Percentiles rank a stretch among this genome's conserved stretches.
Conservation (phyloP, 2,888 invertebrate species). For the Embidobia sp. region DNA sequence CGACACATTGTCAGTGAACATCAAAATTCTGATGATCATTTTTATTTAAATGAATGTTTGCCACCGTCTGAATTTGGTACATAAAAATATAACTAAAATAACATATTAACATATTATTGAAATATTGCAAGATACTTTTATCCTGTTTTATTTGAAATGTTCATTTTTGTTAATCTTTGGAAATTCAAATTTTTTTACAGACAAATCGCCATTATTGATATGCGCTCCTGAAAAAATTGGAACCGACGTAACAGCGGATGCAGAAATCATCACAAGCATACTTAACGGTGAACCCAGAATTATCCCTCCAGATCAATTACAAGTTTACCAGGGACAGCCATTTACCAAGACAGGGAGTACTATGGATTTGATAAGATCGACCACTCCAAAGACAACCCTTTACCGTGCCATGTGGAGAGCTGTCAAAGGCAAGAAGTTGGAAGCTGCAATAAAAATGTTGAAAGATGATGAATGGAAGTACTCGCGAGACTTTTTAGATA, state of each 20-base stretch:
- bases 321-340: slow-evolving; percentile 85
- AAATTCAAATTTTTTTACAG: slow-evolving; percentile 78
- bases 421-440: slow-evolving; percentile 88
- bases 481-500: slow-evolving; percentile 88
- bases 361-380: slow-evolving; percentile 58
- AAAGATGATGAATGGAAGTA: slow-evolving; percentile 84
- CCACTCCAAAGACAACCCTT: slow-evolving; percentile 70
- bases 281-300: slow-evolving; percentile 84
- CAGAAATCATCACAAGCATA: slow-evolving; percentile 81
- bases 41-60: slow-evolving; percentile 88
- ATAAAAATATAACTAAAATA: slow-evolving; percentile 1
- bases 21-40: slow-evolving; percentile 84
- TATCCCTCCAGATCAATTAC: slow-evolving; percentile 86
- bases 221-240: slow-evolving; percentile 85
- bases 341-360: slow-evolving; percentile 73
- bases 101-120: slow-evolving; percentile 14
- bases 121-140: too few species aligned
- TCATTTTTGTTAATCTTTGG: not conserved
- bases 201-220: slow-evolving; percentile 87
- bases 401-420: slow-evolving; percentile 91
- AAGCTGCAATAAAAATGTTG: slow-evolving; percentile 91
- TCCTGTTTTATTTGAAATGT: too few species aligned
- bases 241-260: slow-evolving; percentile 82
- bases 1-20: slow-evolving; percentile 85
- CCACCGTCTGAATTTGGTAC: slow-evolving; percentile 94